A percentile compares a stretch with the other conserved stretches of the same genome.
Conservation (phyloP, 1,140 invertebrate genomes). For the Drosophila parvula region DNA sequence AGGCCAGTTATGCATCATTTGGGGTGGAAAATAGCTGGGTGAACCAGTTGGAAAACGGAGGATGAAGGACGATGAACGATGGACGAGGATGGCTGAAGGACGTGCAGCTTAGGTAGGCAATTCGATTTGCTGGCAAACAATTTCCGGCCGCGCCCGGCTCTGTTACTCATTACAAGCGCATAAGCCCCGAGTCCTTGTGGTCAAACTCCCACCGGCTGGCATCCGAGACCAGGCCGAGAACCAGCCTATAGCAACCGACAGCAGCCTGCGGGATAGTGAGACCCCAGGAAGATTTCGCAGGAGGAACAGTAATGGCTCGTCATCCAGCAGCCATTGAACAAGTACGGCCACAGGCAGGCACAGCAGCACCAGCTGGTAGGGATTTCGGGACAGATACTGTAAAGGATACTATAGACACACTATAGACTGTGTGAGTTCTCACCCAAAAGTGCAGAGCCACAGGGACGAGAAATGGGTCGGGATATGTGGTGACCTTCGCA, state of each 20-base stretch:
- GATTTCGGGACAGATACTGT: not conserved
- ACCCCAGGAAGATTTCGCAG: constrained; percentile 51
- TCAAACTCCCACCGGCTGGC: constrained; percentile 9
- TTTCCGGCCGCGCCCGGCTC: constrained; percentile 32
- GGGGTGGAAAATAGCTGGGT: not conserved
- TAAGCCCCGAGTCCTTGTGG: constrained; percentile 31
- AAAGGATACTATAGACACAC: not conserved
- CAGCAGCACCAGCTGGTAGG: constrained; percentile 58
- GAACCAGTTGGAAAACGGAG: not conserved
- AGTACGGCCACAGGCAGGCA: constrained; percentile 56
- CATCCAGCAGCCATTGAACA: constrained; percentile 37
- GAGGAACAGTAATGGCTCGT: constrained; percentile 54
- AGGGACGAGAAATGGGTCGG: constrained; percentile 38
- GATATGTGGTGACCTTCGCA: constrained; percentile 19
- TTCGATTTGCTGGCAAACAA: constrained; percentile 41
- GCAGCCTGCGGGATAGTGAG: constrained; percentile 45
- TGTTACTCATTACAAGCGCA: constrained; percentile 40
- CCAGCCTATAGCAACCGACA: constrained; percentile 4
- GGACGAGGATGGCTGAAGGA: not conserved
- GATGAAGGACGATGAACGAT: not conserved
- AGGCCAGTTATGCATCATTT: constrained; percentile 54
- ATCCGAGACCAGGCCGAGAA: constrained; percentile 1
- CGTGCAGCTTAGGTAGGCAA: constrained; percentile 25
- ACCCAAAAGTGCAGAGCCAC: constrained; percentile 60
- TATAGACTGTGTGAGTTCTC: not conserved